A percentile compares a stretch with the other conserved stretches of the same genome.
These are phyloP conservation scores for Teinopalpus imperialis DNA, from an alignment of 2,888 invertebrate genomes.

Conservation along the genomic window DNA sequence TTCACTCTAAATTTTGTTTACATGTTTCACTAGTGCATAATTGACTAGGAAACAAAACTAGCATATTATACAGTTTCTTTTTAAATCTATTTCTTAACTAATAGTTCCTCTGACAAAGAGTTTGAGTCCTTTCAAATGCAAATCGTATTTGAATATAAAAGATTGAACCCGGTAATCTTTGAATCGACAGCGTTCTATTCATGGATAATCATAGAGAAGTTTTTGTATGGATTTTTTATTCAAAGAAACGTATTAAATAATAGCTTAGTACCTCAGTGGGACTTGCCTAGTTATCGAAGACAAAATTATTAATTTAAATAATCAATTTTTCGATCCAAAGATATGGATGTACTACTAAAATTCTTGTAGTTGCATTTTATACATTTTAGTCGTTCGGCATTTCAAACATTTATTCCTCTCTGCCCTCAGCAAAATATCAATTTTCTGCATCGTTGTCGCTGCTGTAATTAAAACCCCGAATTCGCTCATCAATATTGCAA, in stretches of 20 bases:
- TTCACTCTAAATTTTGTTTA: neutral
- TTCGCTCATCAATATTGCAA: constrained; percentile 50
- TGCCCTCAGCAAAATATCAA: neutral
- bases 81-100: constrained; percentile 12
- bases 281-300: no score
- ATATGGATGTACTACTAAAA: no score
- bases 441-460: constrained; percentile 10
- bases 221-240: constrained; percentile 18
- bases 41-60: constrained; percentile 2
- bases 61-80: constrained; percentile 3
- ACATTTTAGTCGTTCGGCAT: no score
- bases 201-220: constrained; percentile 20
- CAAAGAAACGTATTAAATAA: constrained; percentile 1
- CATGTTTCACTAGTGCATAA: no score
- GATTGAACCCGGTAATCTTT: constrained; percentile 23
- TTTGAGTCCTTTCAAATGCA: constrained; percentile 48
- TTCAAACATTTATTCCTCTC: neutral
- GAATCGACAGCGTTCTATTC: constrained; percentile 18
- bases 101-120: constrained; percentile 31
- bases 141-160: constrained; percentile 36
- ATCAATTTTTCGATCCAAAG: no score
- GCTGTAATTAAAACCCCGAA: constrained; percentile 23
- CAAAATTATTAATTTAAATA: no score
- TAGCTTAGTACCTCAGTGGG: neutral
- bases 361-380: no score